Conservation (phyloP, 2,113 vertebrate genomes). For the Gopherus evgoodei region DNA sequence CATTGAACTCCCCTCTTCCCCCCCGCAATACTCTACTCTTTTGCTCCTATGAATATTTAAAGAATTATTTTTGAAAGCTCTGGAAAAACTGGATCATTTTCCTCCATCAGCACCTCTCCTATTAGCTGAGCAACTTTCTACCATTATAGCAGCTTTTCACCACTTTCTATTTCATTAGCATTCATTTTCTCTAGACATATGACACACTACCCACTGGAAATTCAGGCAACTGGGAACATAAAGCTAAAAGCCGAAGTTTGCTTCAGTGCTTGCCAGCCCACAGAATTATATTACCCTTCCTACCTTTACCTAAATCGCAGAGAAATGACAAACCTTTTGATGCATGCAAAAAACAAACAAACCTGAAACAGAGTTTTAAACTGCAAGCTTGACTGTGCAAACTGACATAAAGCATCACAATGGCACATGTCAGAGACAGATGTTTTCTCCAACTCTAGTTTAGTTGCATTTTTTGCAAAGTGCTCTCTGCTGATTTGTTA, state of each 20-base stretch:
- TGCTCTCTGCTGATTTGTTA: constrained; percentile 17
- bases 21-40: not conserved
- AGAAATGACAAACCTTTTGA: constrained; percentile 74
- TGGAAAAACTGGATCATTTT: constrained; percentile 41
- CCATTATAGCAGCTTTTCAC: constrained; percentile 49
- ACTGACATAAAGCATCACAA: constrained; percentile 69
- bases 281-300: constrained; percentile 68
- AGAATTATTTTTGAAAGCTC: constrained; percentile 42
- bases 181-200: constrained; percentile 66
- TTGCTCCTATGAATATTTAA: constrained; percentile 52
- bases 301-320: constrained; percentile 72
- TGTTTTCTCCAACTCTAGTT: constrained; percentile 62
- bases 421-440: constrained; percentile 45
- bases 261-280: constrained; percentile 68
- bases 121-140: constrained; percentile 55
- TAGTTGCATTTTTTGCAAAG: constrained; percentile 31
- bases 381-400: constrained; percentile 68
- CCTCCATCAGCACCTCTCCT: constrained; percentile 36
- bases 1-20: not conserved
- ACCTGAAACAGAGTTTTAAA: constrained; percentile 63
- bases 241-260: constrained; percentile 72
- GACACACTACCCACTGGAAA: constrained; percentile 69
- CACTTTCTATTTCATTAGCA: constrained; percentile 72
- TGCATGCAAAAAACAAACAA: not conserved
- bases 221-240: constrained; percentile 66